Evolutionary conservation across 2,888 invertebrate species (phyloP), one percentile per base, ranked within the genome.

Genomic region (Vesta saturnalis): DNA sequence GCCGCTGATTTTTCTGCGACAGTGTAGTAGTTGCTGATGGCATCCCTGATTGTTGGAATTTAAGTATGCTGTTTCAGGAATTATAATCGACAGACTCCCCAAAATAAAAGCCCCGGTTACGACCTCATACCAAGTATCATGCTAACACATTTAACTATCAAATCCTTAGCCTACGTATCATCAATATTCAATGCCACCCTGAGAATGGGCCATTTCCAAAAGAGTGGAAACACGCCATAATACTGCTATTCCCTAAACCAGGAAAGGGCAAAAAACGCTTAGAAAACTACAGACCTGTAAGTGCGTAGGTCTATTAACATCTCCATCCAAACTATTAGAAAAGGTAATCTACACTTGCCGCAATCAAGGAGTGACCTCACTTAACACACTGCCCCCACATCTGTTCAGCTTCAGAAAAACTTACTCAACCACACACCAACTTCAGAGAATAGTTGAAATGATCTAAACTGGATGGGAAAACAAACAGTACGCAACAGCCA

Each of bases 211-310:
- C 16, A 58, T 5, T 35, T 35, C 30, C 22, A 46, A 59, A 18
- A 5, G 2, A 46, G 5, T 59, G 59, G 46, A 59, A 59, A 18
- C 43, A 43, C 22, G 59, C 59, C 8, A 19, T 5, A 15, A 46
- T 59, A 39, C 12, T 59, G 1, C 10, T 46, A 18, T 46, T 59
- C 22, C 46, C 59, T 8, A 59, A 59, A 15, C 22, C 59, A 21
- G 59, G 46, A 18, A 59, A 59, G 16, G 16, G n/a, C 1, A 46
- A 59, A 46, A 59, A 59, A 1, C 5, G 5, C 21, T 10, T 52
- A 23, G 10, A 22, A 5, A 58, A 19, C 19, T 58, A 64, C 58
- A 47, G 52, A 23, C 58, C 64, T 21, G 58, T 58, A 16, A 64
- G 58, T 16, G 30, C n/a, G n/a, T n/a, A n/a, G n/a, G 23, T 8